Conservation (phyloP, 2,797 vertebrate species). For the Pseudochirops cupreus region DNA sequence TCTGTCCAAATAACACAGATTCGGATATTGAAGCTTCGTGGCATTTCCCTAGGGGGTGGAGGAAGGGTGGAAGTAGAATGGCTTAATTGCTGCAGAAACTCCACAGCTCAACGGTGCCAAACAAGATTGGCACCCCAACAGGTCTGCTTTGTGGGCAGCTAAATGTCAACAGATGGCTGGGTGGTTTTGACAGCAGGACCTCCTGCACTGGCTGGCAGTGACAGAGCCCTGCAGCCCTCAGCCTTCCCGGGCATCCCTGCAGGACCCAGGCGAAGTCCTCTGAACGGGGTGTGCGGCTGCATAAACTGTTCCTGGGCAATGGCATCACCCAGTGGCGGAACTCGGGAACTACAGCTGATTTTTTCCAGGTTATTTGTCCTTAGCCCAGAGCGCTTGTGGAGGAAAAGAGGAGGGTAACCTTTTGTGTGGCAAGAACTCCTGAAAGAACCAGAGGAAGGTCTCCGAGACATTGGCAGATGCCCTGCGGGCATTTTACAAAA, state of each 20-base stretch:
- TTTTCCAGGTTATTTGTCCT: neutral
- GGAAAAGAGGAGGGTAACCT: neutral
- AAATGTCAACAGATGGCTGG: neutral
- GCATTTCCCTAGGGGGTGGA: neutral
- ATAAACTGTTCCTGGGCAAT: neutral
- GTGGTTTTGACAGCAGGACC: neutral
- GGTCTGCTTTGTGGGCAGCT: neutral
- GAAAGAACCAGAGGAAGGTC: neutral
- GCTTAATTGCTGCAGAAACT: neutral
- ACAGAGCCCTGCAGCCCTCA: neutral
- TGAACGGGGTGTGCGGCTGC: neutral
- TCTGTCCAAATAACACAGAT: neutral
- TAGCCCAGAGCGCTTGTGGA: neutral
- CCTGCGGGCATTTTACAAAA: neutral
- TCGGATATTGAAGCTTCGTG: neutral
- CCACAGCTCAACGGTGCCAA: neutral
- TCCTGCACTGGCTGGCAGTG: neutral
- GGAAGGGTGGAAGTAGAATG: neutral
- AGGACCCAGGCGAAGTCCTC: neutral
- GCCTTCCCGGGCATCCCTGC: neutral
- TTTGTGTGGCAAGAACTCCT: neutral
- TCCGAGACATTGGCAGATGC: neutral
- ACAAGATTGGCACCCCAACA: neutral
- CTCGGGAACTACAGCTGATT: neutral
- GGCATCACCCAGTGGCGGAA: neutral